Percentiles rank a stretch among this genome's conserved stretches.
Evolutionary conservation across 1,140 invertebrate genomes (phyloP).

Genomic region (Eufriesea mexicana): DNA sequence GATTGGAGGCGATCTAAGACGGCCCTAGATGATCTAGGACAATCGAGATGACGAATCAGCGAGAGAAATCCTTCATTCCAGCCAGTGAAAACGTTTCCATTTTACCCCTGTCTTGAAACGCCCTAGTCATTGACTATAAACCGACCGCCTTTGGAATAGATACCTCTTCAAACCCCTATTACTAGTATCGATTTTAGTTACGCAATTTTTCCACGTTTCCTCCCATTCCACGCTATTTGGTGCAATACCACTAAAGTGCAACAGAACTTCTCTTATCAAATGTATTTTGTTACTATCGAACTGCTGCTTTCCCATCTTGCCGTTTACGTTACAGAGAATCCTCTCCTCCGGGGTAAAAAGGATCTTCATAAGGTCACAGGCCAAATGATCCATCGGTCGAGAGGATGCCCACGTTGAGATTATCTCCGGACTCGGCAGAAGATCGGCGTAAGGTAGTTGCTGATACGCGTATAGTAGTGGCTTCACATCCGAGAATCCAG

Average conservation of each 20-base stretch:
- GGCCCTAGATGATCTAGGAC: constrained; percentile 23
- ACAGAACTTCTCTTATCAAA: constrained; percentile 80
- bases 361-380: constrained; percentile 83
- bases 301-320: constrained; percentile 83
- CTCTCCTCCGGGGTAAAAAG: constrained; percentile 82
- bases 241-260: constrained; percentile 79
- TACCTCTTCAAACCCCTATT: constrained; percentile 82
- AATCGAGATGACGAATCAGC: constrained; percentile 40
- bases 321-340: constrained; percentile 82
- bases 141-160: constrained; percentile 79
- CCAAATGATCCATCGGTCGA: constrained; percentile 82
- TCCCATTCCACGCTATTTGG: constrained; percentile 80
- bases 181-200: constrained; percentile 83
- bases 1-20: constrained; percentile 35
- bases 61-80: constrained; percentile 67
- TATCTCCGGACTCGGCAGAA: constrained; percentile 80
- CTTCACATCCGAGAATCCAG: constrained; percentile 75
- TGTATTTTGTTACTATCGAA: constrained; percentile 82
- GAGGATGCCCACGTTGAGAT: constrained; percentile 81
- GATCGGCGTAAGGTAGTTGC: constrained; percentile 81
- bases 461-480: constrained; percentile 78
- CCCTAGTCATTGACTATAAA: constrained; percentile 80
- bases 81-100: constrained; percentile 80
- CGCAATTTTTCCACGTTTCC: constrained; percentile 82
- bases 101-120: constrained; percentile 78